These are phyloP conservation scores for Epinotia demarniana DNA, from an alignment of 2,888 invertebrate species.

Conservation along the genomic window DNA sequence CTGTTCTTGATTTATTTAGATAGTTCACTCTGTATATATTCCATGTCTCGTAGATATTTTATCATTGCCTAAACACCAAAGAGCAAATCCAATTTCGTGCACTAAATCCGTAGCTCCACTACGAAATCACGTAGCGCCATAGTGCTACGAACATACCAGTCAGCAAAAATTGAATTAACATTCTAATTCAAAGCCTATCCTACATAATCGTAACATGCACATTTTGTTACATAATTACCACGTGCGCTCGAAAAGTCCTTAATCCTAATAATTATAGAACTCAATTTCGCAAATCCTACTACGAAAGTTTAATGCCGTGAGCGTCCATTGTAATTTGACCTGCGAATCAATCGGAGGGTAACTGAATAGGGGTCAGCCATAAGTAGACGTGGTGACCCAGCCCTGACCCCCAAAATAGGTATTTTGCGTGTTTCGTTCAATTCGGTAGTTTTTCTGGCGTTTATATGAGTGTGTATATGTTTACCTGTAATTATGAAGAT, in stretches of 20 bases:
- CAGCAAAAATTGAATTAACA: conserved; percentile 35
- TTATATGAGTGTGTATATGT: conserved; percentile 52
- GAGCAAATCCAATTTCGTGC: conserved; percentile 23
- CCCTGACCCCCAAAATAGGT: conserved; percentile 73
- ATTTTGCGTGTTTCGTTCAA: conserved; percentile 69
- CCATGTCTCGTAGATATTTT: background rate
- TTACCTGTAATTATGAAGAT: conserved; percentile 49
- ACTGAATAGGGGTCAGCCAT: conserved; percentile 47
- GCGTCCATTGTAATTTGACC: conserved; percentile 52
- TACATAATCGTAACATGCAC: conserved; percentile 35
- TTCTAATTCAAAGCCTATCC: conserved; percentile 35
- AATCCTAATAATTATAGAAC: conserved; percentile 34
- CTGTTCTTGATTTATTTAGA: background rate
- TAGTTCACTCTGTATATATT: background rate
- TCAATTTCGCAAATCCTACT: conserved; percentile 39
- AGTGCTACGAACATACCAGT: conserved; percentile 36
- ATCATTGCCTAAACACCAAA: conserved; percentile 14
- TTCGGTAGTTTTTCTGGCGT: conserved; percentile 51
- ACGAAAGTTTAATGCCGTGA: conserved; percentile 23
- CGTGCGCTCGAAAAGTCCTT: conserved; percentile 22
- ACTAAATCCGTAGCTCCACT: conserved; percentile 36
- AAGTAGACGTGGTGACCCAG: conserved; percentile 61
- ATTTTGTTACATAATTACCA: conserved; percentile 35
- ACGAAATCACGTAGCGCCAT: conserved; percentile 35
- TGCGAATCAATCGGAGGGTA: conserved; percentile 28